Base-by-base conservation (phyloP, 2,797 vertebrate genomes). In the Anguilla marmorata region DNA sequence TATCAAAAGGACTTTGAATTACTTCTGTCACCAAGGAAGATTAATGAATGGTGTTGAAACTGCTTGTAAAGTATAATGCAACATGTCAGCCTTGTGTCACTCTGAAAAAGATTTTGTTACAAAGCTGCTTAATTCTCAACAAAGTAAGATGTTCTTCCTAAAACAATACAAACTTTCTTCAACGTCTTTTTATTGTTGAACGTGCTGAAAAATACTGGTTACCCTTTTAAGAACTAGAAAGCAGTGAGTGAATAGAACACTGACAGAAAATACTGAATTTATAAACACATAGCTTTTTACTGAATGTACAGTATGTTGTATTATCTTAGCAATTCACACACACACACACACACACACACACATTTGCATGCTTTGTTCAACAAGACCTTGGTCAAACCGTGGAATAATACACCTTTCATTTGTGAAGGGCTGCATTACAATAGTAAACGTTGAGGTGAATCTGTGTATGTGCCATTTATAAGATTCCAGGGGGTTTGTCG, bases 1-100 rank as follows among this genome's bases (percentile, higher is more conserved):
- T 89, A 91, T 93, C 87, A 91, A 90, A 92, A 85, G 63, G 84
- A 86, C 89, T 90, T 92, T 91, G 91, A 91, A 90, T 92, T 93
- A 91, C 86, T 88, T 90, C 90, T 92, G 91, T 89, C 89, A 88
- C 82, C 74, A 69, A 86, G 91, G 89, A 89, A 88, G 90, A 91
- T 91, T 85, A 93, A 92, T 90, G 91, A 92, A 91, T 86, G 89
- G 89, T 88, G 85, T 89, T 90, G 90, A 86, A 89, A 85, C 85
- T 89, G 91, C 88, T 84, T 87, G 90, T 86, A 74, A 72, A 48
- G 84, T 88, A 84, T 90, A 86, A 86, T 80, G 83, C 85, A 86
- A 90, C 89, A 87, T 88, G 87, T 89, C 88, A 88, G 84, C 74
- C 88, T 83, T 85, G 76, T 69, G 84, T 80, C 50, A 72, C 76